Base-by-base conservation (phyloP, 2,113 vertebrate species). In the Zosterops japonicus region DNA sequence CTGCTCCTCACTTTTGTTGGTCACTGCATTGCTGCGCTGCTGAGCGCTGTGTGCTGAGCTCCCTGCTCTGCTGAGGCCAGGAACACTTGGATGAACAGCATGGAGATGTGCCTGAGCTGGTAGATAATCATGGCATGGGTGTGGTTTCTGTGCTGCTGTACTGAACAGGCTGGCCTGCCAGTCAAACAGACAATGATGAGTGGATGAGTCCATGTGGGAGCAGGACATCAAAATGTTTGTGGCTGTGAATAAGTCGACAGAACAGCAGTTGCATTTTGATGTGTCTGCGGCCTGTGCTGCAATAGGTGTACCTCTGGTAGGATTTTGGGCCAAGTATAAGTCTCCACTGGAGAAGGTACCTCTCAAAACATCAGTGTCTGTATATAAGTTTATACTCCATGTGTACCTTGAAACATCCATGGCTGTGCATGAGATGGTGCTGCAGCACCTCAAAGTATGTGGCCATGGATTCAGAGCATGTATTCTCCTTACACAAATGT, bases 1-100 rank as follows among this genome's bases (percentile, higher is more conserved):
- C 24, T 41, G 10, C 49, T 14, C n/a, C 27, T 35, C 2, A 7
- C 7, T 56, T 41, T 55, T 0, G 0, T 23, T 55, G 28, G 19
- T 29, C 12, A 6, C 11, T 0, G 3, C 13, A 10, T 16, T 63
- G 46, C 36, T 46, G 44, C 17, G 13, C 24, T 65, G 52, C 41
- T 69, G 78, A 49, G 44, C 1, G 0, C 9, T 27, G 35, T 50
- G 67, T 71, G 39, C 68, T 39, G 81, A 22, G 39, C 33, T 64
- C 23, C 0, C 0, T 35, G 35, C 49, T 47, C n/a, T 79, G 16
- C 49, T 22, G 42, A 10, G 31, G 29, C 50, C 57, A 55, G 57
- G 29, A 79, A 12, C 31, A 5, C 25, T 29, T 41, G 36, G 17
- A 31, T 6, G 39, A 49, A 17, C 25, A 56, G 21, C 50, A 47